These are phyloP conservation scores for Ethmia dodecea DNA, from an alignment of 2,888 invertebrate genomes.

Conservation along the genomic window DNA sequence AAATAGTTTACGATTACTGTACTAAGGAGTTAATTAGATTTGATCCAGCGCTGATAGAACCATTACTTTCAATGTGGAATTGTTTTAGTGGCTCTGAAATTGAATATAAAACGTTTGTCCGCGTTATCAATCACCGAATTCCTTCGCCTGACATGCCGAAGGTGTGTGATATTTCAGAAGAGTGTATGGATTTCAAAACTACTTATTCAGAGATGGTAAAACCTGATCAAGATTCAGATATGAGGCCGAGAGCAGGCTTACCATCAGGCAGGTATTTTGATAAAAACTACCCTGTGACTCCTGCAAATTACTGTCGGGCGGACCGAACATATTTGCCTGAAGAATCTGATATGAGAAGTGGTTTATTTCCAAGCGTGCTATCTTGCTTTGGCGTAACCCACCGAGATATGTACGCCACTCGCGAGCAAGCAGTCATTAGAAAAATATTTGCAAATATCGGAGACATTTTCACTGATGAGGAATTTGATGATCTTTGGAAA, in stretches of 20 bases:
- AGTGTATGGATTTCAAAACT: constrained; percentile 32
- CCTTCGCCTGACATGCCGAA: constrained; percentile 37
- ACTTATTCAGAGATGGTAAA: constrained; percentile 40
- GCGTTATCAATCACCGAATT: constrained; percentile 45
- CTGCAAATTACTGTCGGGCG: constrained; percentile 28
- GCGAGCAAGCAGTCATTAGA: constrained; percentile 30
- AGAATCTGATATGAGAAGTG: constrained; percentile 31
- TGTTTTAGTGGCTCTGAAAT: constrained; percentile 46
- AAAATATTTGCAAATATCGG: constrained; percentile 56
- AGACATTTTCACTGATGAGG: constrained; percentile 46
- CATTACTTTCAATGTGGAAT: constrained; percentile 43
- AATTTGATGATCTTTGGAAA: constrained; percentile 58
- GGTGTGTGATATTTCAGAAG: constrained; percentile 29
- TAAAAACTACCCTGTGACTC: constrained; percentile 27
- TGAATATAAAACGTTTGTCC: constrained; percentile 50
- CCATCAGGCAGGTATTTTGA: constrained; percentile 40
- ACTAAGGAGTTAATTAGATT: constrained; percentile 37
- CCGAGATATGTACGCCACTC: constrained; percentile 33
- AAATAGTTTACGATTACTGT: constrained; percentile 48
- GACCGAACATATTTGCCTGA: constrained; percentile 26
- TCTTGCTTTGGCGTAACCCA: constrained; percentile 31
- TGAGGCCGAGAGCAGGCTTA: constrained; percentile 26
- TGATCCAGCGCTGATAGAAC: constrained; percentile 43
- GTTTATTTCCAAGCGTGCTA: constrained; percentile 31
- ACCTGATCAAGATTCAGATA: constrained; percentile 21